A percentile compares a stretch with the other conserved stretches of the same genome.
These are phyloP conservation scores for Thalassaphorura encarpata DNA, from an alignment of 1,140 invertebrate genomes.

Conservation along the genomic window DNA sequence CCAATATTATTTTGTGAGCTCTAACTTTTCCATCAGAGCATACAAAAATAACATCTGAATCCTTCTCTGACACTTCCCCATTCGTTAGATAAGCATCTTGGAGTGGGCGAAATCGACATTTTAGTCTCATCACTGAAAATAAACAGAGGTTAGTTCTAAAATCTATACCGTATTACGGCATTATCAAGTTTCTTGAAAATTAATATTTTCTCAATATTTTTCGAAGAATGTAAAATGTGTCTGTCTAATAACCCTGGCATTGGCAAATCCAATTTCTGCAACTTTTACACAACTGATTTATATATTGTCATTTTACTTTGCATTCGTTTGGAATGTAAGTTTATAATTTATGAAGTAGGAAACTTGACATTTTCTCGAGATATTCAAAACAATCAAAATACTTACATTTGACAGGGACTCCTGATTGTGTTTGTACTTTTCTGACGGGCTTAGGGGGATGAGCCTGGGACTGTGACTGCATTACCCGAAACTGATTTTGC, in stretches of 20 bases:
- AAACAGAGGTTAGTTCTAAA: neutral
- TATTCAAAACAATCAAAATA: no score
- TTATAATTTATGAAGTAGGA: no score
- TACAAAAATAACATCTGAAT: constrained; percentile 24
- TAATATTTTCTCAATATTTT: neutral
- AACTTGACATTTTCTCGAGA: neutral
- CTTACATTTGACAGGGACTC: no score
- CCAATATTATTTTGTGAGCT: constrained; percentile 25
- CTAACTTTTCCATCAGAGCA: constrained; percentile 16
- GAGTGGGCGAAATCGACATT: constrained; percentile 20
- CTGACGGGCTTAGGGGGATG: no score
- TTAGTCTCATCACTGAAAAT: constrained; percentile 24
- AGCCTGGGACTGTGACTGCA: no score
- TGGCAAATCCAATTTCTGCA: neutral
- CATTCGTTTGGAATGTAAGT: no score
- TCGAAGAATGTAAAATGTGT: neutral
- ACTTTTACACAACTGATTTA: neutral
- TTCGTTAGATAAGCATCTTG: constrained; percentile 16
- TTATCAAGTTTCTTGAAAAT: neutral
- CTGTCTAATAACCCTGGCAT: no score
- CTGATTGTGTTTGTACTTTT: no score
- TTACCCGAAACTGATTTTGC: no score
- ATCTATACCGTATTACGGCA: neutral
- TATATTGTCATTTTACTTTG: neutral
- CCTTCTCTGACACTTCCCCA: constrained; percentile 12